Evolutionary conservation across 2,888 invertebrate genomes (phyloP).

Genomic region (Heteromurus nitidus): DNA sequence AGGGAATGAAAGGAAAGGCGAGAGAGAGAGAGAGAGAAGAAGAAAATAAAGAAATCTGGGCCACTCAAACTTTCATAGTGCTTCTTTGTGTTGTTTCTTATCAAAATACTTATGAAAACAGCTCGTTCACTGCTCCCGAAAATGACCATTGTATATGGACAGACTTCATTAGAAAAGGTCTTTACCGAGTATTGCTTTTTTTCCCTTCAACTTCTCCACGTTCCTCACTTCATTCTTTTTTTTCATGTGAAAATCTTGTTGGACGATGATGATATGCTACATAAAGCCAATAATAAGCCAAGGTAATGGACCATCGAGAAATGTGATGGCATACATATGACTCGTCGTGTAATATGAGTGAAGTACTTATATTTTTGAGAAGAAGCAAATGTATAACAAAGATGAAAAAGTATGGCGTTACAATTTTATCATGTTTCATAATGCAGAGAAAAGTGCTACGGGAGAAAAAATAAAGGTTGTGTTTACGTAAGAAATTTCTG

Average conservation of each 20-base stretch:
- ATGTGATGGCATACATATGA: conserved; percentile 46
- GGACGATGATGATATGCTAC: conserved; percentile 34
- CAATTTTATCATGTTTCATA: conserved; percentile 34
- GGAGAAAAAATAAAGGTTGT: not conserved
- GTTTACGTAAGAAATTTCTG: not conserved
- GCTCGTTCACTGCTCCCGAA: too few relatives aligned
- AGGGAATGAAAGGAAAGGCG: not conserved
- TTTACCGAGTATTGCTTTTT: conserved; percentile 10
- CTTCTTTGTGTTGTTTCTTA: conserved; percentile 42
- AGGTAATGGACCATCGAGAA: conserved; percentile 59
- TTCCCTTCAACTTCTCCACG: conserved; percentile 10
- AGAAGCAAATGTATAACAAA: conserved; percentile 12
- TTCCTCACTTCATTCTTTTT: not conserved
- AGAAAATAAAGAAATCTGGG: conserved; percentile 58
- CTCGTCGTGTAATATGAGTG: conserved; percentile 37
- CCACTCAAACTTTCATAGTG: conserved; percentile 62
- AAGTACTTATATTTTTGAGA: conserved; percentile 44
- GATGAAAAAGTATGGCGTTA: conserved; percentile 29
- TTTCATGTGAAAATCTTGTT: not conserved
- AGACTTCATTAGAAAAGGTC: conserved; percentile 2
- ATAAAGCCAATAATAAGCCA: conserved; percentile 56
- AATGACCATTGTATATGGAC: conserved; percentile 15
- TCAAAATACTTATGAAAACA: conserved; percentile 41
- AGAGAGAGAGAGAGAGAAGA: conserved; percentile 11
- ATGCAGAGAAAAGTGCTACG: not conserved